phyloP scores from a whole-genome alignment of 2,797 vertebrate genomes.

The Vultur gryphus region DNA sequence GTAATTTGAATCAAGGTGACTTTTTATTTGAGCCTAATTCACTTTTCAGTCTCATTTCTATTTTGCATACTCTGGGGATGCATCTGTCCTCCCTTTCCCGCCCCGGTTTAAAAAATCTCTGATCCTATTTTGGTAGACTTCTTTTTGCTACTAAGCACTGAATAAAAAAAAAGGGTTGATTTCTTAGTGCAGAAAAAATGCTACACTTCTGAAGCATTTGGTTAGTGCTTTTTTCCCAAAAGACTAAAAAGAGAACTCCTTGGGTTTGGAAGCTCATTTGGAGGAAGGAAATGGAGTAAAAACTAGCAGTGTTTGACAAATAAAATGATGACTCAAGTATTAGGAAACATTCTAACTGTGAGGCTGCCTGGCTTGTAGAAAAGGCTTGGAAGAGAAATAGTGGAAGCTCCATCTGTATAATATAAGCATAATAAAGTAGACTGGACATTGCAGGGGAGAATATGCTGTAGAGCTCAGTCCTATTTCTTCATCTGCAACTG shows the following conservation, averaged over 20 bases:
- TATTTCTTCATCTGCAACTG: background rate
- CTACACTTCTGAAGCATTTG: background rate
- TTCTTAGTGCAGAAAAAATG: background rate
- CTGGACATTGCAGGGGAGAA: background rate
- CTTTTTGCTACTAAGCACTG: background rate
- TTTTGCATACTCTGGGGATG: slow-evolving; percentile 18
- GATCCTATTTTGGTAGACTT: background rate
- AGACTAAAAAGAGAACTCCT: background rate
- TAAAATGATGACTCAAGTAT: background rate
- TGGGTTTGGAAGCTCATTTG: background rate
- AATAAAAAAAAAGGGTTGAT: background rate
- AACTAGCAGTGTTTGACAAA: background rate
- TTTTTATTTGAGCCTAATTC: slow-evolving; percentile 37
- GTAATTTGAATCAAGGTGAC: slow-evolving; percentile 47
- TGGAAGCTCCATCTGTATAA: background rate
- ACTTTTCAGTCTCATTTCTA: slow-evolving; percentile 2
- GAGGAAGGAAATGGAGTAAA: background rate
- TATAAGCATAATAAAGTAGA: background rate
- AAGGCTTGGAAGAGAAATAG: background rate
- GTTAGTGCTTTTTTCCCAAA: background rate
- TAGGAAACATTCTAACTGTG: background rate
- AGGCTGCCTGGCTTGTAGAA: background rate
- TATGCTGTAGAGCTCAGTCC: background rate
- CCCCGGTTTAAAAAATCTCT: background rate
- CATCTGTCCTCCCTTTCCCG: background rate